These are phyloP conservation scores for Caenorhabditis elegans DNA, from an alignment of 1,140 invertebrate genomes.

Conservation along the genomic window WBcel235 BX284606.5:12366501-12367000, in stretches of 20 bases:
- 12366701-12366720: conserved; percentile 67
- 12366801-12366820: conserved; percentile 69
- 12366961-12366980: conserved; percentile 39
- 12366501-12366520: too few relatives aligned
- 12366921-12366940: conserved; percentile 69
- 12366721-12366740: conserved; percentile 70
- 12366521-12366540: too few relatives aligned
- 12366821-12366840: conserved; percentile 72
- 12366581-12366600: too few relatives aligned
- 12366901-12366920: conserved; percentile 70
- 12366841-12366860: conserved; percentile 73
- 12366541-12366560: too few relatives aligned
- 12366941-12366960: conserved; percentile 70
- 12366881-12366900: conserved; percentile 68
- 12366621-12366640: too few relatives aligned
- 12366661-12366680: too few relatives aligned
- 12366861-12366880: conserved; percentile 71
- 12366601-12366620: too few relatives aligned
- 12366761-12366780: conserved; percentile 66
- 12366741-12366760: conserved; percentile 70
- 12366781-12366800: conserved; percentile 71
- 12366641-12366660: too few relatives aligned
- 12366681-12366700: conserved; percentile 32
- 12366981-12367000: too few relatives aligned
- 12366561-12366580: too few relatives aligned